phyloP scores from a whole-genome alignment of 2,797 vertebrate genomes.

The Poecilia wingei region DNA sequence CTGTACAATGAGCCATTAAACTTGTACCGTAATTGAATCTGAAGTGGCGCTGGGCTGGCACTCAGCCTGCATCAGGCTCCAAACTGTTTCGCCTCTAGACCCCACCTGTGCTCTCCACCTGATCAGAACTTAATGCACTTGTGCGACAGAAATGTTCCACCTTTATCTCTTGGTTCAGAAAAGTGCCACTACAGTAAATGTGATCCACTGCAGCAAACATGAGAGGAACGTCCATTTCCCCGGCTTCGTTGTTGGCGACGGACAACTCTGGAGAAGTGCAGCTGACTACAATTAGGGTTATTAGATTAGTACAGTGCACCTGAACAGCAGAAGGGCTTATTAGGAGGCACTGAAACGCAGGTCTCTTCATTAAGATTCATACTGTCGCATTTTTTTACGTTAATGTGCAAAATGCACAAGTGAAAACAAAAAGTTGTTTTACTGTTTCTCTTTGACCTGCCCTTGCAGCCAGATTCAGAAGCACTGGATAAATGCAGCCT shows the following conservation, averaged over 20 bases:
- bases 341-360: slow-evolving; percentile 63
- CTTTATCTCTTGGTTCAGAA: slow-evolving; percentile 59
- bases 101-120: slow-evolving; percentile 67
- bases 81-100: slow-evolving; percentile 50
- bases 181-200: slow-evolving; percentile 58
- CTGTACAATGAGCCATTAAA: slow-evolving; percentile 52
- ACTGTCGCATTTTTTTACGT: slow-evolving; percentile 48
- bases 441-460: slow-evolving; percentile 50
- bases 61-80: slow-evolving; percentile 43
- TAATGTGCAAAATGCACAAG: slow-evolving; percentile 42
- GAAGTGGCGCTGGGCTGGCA: slow-evolving; percentile 66
- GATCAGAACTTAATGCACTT: slow-evolving; percentile 69
- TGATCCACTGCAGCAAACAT: slow-evolving; percentile 26
- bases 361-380: slow-evolving; percentile 70
- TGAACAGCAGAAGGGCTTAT: slow-evolving; percentile 67
- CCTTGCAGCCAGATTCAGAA: slow-evolving; percentile 33
- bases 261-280: slow-evolving; percentile 65
- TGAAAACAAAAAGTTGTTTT: slow-evolving; percentile 33
- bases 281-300: slow-evolving; percentile 74
- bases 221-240: slow-evolving; percentile 29
- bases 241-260: slow-evolving; percentile 50
- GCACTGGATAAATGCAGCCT: slow-evolving; percentile 15
- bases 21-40: slow-evolving; percentile 68
- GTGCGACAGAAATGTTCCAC: slow-evolving; percentile 65
- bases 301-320: slow-evolving; percentile 61